phyloP scores from a whole-genome alignment of 1,140 invertebrate genomes.

The Coelopa frigida region DNA sequence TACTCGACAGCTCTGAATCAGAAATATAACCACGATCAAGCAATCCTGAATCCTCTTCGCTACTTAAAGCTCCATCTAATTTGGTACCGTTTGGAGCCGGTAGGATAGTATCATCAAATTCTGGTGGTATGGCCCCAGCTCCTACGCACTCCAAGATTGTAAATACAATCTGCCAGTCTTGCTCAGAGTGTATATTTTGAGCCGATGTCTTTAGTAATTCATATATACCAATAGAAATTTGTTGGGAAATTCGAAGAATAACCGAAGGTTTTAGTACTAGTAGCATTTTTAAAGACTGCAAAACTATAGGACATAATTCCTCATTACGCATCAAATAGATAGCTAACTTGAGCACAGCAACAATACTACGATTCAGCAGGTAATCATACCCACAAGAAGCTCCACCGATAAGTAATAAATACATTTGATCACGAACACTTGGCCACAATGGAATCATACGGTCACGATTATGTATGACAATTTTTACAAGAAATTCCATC shows the following conservation, averaged over 20 bases:
- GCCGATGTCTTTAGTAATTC: constrained; percentile 51
- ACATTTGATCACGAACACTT: constrained; percentile 72
- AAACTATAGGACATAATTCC: constrained; percentile 63
- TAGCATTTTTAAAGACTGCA: constrained; percentile 62
- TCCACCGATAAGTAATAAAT: constrained; percentile 68
- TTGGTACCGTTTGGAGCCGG: constrained; percentile 36
- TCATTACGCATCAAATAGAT: constrained; percentile 84
- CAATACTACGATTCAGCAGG: constrained; percentile 77
- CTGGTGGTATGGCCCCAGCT: constrained; percentile 73
- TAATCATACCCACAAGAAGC: constrained; percentile 68
- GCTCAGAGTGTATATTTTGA: constrained; percentile 86
- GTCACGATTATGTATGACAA: constrained; percentile 89
- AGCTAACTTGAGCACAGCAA: constrained; percentile 78
- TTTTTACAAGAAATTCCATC: constrained; percentile 84
- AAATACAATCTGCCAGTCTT: constrained; percentile 91
- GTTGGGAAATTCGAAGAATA: constrained; percentile 62
- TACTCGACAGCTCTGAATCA: constrained; percentile 25
- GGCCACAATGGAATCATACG: constrained; percentile 81
- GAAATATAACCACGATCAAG: constrained; percentile 48
- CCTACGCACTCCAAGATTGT: constrained; percentile 87
- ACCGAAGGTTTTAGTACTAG: constrained; percentile 65
- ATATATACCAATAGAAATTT: constrained; percentile 58
- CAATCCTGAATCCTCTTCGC: constrained; percentile 45
- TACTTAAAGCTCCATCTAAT: constrained; percentile 54
- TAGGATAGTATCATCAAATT: constrained; percentile 43